Evolutionary conservation across 2,113 vertebrate genomes (phyloP).

Genomic region (Blennius ocellaris): DNA sequence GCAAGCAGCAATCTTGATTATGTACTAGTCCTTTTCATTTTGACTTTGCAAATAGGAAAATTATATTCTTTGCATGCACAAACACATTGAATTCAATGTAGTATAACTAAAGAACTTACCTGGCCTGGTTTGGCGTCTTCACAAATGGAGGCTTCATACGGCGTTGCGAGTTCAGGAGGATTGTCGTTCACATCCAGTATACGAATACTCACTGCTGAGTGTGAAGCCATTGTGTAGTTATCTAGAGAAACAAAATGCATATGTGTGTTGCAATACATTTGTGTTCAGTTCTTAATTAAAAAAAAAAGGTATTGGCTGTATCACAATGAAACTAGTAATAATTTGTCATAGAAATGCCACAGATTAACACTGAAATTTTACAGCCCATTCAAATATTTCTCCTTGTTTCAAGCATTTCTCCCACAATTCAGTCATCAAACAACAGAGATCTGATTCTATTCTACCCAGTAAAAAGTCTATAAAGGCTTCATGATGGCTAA

Average conservation of each 20-base stretch:
- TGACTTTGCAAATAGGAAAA: not conserved
- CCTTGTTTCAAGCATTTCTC: too few species aligned
- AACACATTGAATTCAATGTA: too few species aligned
- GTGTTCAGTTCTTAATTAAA: not conserved
- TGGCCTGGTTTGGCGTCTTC: conserved; percentile 96
- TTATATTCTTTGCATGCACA: not conserved
- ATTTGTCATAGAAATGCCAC: too few species aligned
- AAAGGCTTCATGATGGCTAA: not conserved
- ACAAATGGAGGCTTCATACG: conserved; percentile 93
- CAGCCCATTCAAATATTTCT: too few species aligned
- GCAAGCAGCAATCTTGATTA: not conserved
- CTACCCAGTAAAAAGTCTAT: not conserved
- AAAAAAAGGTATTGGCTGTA: too few species aligned
- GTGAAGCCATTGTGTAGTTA: conserved; percentile 90
- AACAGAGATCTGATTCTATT: not conserved
- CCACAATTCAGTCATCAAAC: not conserved
- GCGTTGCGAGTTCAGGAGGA: conserved; percentile 93
- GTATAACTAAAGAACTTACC: conserved; percentile 76
- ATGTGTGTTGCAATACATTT: not conserved
- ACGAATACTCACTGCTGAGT: conserved; percentile 89
- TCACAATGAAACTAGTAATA: too few species aligned
- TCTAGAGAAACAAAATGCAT: conserved; percentile 79
- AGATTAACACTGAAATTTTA: too few species aligned
- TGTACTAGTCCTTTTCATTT: not conserved
- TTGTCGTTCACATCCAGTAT: conserved; percentile 99